Evolutionary conservation across 92 coral and sea anemone species (phyloP), one percentile per base, ranked within the genome.

Genomic region (Pocillopora meandrina): DNA sequence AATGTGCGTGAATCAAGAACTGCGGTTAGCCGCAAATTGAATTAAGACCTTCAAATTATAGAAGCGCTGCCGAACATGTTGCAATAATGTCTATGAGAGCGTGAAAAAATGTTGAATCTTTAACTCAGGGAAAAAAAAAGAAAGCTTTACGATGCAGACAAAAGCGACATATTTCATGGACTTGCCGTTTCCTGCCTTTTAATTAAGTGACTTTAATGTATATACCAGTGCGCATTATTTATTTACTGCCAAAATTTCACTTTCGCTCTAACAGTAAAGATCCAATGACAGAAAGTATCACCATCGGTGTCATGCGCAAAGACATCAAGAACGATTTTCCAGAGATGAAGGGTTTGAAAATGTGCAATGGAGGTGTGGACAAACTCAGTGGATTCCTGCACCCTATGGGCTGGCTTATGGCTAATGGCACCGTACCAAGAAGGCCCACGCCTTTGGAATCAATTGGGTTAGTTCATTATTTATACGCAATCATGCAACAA

Each of bases 361-460:
- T 86, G 84, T 90, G 93, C 52, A 70, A 63, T 86, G 84, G 79
- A 12, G 71, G 87, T 55, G 84, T 82, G 62, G 71, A 86, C 36
- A 81, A 74, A 18, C 49, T 86, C 71, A 76, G 78, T 49, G 89
- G 90, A 49, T 90, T 81, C 85, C 67, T 86, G 49, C 93, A 90
- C 31, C 90, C 93, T 8, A 81, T 86, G 72, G 93, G 93, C 21
- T 86, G 87, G 85, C 61, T 90, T 57, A 7, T 86, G 88, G 77
- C 93, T 31, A 90, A 90, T 49, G 93, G 93, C 67, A 81, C 90
- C 31, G 82, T 90, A 42, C 76, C 75, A 12, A 87, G 88, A 65
- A n/a, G 59, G 2, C 20, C 47, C 14, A 31, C 82, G 2, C 83
- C 76, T 56, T 23, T 84, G 60, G 58, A 77, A 67, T 76, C 88